Percentiles rank a stretch among this genome's conserved stretches.
These are phyloP conservation scores for Enteromius paludinosus DNA, from an alignment of 2,797 vertebrate genomes.

Conservation along the genomic window DNA sequence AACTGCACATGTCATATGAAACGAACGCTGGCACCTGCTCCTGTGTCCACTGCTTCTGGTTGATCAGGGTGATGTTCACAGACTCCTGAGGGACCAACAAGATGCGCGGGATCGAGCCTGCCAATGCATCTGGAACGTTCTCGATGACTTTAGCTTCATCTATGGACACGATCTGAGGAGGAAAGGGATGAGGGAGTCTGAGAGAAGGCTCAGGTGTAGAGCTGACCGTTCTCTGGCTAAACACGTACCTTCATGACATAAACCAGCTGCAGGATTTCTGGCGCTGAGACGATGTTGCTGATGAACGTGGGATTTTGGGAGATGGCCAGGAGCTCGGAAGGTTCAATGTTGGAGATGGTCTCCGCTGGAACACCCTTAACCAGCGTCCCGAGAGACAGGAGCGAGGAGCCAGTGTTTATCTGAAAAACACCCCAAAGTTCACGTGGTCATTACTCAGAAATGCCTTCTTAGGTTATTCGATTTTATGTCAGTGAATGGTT, in stretches of 20 bases:
- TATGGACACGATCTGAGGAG: slow-evolving; percentile 67
- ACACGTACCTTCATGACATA: slow-evolving; percentile 66
- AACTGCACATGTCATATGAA: background rate
- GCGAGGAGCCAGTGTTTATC: slow-evolving; percentile 60
- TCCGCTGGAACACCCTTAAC: slow-evolving; percentile 66
- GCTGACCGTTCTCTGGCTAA: background rate
- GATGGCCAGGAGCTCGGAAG: slow-evolving; percentile 56
- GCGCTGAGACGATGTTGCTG: slow-evolving; percentile 65
- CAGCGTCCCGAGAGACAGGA: slow-evolving; percentile 70
- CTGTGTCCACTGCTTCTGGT: slow-evolving; percentile 66
- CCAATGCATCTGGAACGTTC: slow-evolving; percentile 71
- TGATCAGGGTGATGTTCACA: slow-evolving; percentile 58
- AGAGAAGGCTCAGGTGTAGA: background rate
- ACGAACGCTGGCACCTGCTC: slow-evolving; percentile 66
- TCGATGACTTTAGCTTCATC: slow-evolving; percentile 54
- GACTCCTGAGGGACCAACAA: slow-evolving; percentile 50
- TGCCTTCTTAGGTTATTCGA: background rate
- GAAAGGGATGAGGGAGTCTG: background rate
- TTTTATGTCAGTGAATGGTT: background rate
- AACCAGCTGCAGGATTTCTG: slow-evolving; percentile 48
- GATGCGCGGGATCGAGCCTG: slow-evolving; percentile 62
- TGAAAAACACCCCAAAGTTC: slow-evolving; percentile 47
- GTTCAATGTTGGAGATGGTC: slow-evolving; percentile 50
- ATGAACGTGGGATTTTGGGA: slow-evolving; percentile 65
- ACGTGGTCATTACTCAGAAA: background rate